Conservation (phyloP, 2,888 invertebrate species). For the Zele albiditarsus region DNA sequence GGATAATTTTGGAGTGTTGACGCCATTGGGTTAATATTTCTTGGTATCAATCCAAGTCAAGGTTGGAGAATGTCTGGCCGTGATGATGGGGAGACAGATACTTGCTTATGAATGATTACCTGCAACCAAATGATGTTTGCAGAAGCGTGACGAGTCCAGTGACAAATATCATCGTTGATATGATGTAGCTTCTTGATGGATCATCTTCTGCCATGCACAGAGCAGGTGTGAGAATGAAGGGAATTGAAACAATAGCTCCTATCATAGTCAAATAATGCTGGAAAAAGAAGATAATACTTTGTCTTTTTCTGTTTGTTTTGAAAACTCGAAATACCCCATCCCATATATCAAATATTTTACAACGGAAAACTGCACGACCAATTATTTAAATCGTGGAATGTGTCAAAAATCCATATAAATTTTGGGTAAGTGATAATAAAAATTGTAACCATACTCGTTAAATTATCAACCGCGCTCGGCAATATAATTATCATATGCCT, state of each 20-base stretch:
- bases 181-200: slow-evolving; percentile 83
- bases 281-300: slow-evolving; percentile 41
- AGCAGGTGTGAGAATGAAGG: slow-evolving; percentile 86
- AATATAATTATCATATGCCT: background rate
- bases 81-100: too few species aligned
- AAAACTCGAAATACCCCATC: too few species aligned
- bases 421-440: background rate
- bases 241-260: slow-evolving; percentile 87
- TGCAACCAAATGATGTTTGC: slow-evolving; percentile 84
- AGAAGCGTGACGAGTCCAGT: slow-evolving; percentile 85
- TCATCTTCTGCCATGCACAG: slow-evolving; percentile 86
- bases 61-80: background rate
- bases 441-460: background rate
- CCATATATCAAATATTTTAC: too few species aligned
- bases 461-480: background rate
- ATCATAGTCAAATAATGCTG: slow-evolving; percentile 90
- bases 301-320: too few species aligned
- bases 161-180: slow-evolving; percentile 88
- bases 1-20: background rate
- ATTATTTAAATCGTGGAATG: too few species aligned
- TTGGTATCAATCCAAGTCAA: background rate
- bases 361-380: too few species aligned
- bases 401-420: background rate
- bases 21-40: background rate
- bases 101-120: slow-evolving; percentile 60